phyloP scores from a whole-genome alignment of 2,888 invertebrate species.

The Acanthosepion esculentum region DNA sequence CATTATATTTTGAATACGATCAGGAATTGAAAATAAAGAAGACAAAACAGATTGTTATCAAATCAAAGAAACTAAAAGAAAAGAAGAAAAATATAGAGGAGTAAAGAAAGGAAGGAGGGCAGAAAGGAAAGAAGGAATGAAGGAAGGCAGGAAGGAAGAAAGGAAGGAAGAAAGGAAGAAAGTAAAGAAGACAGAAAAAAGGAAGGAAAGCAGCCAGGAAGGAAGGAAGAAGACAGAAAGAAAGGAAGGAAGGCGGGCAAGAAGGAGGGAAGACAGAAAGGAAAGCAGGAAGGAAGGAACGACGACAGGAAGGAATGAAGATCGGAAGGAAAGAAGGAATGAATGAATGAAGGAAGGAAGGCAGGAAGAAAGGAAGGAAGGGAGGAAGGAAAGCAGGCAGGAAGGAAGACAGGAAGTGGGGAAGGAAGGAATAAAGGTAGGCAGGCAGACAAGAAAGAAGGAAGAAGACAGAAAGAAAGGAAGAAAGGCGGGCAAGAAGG shows the following conservation, averaged over 20 bases:
- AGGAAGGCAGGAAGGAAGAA: neutral
- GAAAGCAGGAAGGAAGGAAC: neutral
- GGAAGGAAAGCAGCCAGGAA: neutral
- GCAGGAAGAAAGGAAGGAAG: neutral
- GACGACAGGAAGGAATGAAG: accelerated
- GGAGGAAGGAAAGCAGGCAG: neutral
- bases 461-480: neutral
- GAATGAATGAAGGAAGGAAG: neutral
- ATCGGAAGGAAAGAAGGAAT: neutral
- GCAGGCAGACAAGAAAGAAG: neutral
- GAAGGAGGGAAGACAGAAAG: too few species aligned
- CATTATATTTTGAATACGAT: too few species aligned
- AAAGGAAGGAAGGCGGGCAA: neutral
- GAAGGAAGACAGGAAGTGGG: neutral
- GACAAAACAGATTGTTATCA: too few species aligned
- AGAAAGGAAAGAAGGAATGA: neutral
- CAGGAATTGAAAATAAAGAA: too few species aligned
- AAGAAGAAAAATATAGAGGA: neutral
- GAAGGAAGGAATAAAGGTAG: neutral
- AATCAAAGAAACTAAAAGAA: neutral
- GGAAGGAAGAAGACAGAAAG: accelerated
- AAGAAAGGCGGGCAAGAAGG: neutral
- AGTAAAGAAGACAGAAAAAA: neutral
- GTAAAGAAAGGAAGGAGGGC: neutral
- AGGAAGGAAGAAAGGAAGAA: neutral